Percentiles rank a stretch among this genome's conserved stretches.
phyloP scores from a whole-genome alignment of 2,888 invertebrate genomes.

The Agrochola lota region DNA sequence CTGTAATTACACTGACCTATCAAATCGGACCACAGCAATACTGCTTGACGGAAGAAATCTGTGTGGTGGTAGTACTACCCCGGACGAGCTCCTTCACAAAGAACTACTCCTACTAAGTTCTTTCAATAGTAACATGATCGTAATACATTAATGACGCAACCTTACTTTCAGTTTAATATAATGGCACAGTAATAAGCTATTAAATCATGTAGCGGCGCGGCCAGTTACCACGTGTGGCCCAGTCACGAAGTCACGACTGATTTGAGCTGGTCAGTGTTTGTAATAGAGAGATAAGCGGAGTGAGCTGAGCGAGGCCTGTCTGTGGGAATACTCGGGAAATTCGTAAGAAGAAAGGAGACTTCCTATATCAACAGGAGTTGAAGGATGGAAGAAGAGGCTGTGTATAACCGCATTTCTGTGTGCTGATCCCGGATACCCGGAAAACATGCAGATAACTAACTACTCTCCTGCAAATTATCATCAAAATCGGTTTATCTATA shows the following conservation, averaged over 20 bases:
- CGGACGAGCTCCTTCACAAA: neutral
- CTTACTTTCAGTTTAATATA: constrained; percentile 48
- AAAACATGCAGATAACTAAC: neutral
- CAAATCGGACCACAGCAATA: neutral
- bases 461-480: neutral
- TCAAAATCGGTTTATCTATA: neutral
- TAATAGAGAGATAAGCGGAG: constrained; percentile 17
- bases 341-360: too few relatives aligned
- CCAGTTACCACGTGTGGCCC: constrained; percentile 49
- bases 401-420: neutral
- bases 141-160: constrained; percentile 30
- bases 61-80: neutral
- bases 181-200: constrained; percentile 38
- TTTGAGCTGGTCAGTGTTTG: constrained; percentile 16
- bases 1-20: neutral
- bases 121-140: constrained; percentile 31
- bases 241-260: constrained; percentile 61
- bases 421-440: neutral
- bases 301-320: constrained; percentile 24
- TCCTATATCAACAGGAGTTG: neutral
- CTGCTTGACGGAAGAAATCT: neutral
- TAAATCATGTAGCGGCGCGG: constrained; percentile 33
- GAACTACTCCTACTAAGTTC: neutral
- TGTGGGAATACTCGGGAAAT: neutral
- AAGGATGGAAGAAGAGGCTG: neutral